Percentiles rank a stretch among this genome's conserved stretches.
Evolutionary conservation across 2,113 vertebrate species (phyloP).

Genomic region (Oceanodroma tethys): DNA sequence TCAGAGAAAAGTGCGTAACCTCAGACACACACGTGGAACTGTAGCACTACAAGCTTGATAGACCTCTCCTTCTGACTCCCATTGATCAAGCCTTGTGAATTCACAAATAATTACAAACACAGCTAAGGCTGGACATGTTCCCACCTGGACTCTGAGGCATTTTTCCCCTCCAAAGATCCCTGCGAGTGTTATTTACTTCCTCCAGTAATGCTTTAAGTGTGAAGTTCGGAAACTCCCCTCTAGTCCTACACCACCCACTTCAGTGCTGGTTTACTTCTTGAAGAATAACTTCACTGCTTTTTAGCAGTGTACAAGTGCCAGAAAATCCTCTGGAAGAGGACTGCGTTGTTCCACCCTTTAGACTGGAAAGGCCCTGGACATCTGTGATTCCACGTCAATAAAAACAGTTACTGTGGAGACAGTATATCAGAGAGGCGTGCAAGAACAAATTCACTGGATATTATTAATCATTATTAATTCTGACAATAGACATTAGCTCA

Average conservation of each 20-base stretch:
- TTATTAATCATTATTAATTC: neutral
- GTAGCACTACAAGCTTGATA: neutral
- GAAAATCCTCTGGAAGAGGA: neutral
- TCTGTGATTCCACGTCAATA: neutral
- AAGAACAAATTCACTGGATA: neutral
- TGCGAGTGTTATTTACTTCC: neutral
- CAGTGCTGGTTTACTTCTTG: neutral
- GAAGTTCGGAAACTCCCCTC: neutral
- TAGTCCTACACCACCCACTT: neutral
- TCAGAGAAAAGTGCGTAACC: accelerated
- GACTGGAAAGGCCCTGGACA: neutral
- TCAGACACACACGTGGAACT: neutral
- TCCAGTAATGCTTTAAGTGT: neutral
- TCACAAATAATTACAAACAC: neutral
- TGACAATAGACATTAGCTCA: neutral
- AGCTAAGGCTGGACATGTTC: neutral
- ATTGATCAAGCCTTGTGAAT: neutral
- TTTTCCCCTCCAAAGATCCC: neutral
- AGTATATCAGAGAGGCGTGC: neutral
- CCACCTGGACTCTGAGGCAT: neutral
- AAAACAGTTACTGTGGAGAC: neutral
- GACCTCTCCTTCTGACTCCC: neutral
- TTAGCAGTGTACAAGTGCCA: neutral
- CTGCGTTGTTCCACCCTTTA: neutral
- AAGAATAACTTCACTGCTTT: neutral